Percentiles rank a stretch among this genome's conserved stretches.
Evolutionary conservation across 2,797 vertebrate species (phyloP).

Genomic region (Tiaroga cobitis): DNA sequence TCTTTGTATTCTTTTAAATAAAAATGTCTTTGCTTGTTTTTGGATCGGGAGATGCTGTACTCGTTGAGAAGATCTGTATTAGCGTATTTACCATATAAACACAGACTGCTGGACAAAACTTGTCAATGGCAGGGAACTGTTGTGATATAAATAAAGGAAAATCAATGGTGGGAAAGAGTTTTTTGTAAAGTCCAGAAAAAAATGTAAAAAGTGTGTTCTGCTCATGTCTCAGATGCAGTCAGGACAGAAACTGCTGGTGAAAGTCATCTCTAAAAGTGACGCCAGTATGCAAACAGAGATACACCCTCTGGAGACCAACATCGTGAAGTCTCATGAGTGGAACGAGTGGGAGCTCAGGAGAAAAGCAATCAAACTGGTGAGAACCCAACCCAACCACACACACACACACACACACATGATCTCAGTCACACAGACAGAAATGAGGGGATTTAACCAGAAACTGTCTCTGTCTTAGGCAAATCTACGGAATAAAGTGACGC

Average conservation of each 20-base stretch:
- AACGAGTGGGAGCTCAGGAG: slow-evolving; percentile 94
- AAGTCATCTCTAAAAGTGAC: slow-evolving; percentile 77
- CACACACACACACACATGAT: not conserved
- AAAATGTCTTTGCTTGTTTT: not conserved
- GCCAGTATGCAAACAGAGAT: slow-evolving; percentile 87
- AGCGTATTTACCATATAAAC: too few species aligned
- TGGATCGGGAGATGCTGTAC: not conserved
- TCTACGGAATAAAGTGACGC: slow-evolving; percentile 83
- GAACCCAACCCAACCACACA: not conserved
- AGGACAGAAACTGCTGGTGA: slow-evolving; percentile 67
- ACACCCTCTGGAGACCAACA: slow-evolving; percentile 87
- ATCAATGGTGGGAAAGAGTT: too few species aligned
- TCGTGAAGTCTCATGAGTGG: slow-evolving; percentile 88
- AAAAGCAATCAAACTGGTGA: slow-evolving; percentile 91
- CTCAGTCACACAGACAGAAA: not conserved
- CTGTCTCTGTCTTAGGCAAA: slow-evolving; percentile 78
- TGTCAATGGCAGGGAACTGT: too few species aligned
- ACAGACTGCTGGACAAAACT: too few species aligned
- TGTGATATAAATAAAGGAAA: too few species aligned
- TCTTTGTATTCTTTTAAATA: too few species aligned
- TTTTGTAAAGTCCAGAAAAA: not conserved
- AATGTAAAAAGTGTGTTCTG: slow-evolving; percentile 55
- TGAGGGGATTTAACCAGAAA: not conserved
- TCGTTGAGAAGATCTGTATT: not conserved
- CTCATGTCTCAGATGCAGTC: slow-evolving; percentile 66